A percentile compares a stretch with the other conserved stretches of the same genome.
These are phyloP conservation scores for Pontoporia blainvillei DNA, from an alignment of 2,113 vertebrate genomes.

Conservation along the genomic window DNA sequence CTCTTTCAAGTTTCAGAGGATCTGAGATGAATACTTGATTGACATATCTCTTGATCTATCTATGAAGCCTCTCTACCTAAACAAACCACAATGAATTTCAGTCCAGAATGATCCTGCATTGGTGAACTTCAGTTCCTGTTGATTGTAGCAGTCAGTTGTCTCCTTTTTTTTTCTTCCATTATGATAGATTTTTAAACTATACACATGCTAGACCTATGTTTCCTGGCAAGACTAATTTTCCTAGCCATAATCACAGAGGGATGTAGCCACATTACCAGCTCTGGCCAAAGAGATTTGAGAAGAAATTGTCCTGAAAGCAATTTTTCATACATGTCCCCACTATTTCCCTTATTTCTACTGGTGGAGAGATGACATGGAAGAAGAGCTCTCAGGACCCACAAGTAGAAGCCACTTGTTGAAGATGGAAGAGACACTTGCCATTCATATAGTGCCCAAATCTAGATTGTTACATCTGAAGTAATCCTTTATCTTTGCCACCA, in stretches of 20 bases:
- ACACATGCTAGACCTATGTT: not conserved
- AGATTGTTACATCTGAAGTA: not conserved
- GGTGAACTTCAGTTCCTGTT: not conserved
- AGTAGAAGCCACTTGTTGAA: not conserved
- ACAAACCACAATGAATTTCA: not conserved
- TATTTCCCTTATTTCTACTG: not conserved
- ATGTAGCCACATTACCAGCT: not conserved
- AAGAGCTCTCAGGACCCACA: not conserved
- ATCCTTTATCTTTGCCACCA: not conserved
- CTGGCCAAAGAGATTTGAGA: not conserved
- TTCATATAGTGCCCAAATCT: not conserved
- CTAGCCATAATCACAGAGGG: not conserved
- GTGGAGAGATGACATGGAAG: not conserved
- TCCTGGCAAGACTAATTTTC: not conserved
- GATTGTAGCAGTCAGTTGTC: not conserved
- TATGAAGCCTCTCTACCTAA: not conserved
- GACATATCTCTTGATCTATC: not conserved
- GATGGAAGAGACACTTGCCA: not conserved
- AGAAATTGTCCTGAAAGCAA: not conserved
- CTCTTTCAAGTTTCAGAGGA: not conserved
- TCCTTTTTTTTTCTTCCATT: no score
- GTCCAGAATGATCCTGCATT: not conserved
- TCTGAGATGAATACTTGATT: not conserved
- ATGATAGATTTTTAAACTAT: not conserved
- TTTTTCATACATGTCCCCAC: fast-evolving